Evolutionary conservation across 2,797 vertebrate species (phyloP).

Genomic region (Muraenolepis orangiensis): DNA sequence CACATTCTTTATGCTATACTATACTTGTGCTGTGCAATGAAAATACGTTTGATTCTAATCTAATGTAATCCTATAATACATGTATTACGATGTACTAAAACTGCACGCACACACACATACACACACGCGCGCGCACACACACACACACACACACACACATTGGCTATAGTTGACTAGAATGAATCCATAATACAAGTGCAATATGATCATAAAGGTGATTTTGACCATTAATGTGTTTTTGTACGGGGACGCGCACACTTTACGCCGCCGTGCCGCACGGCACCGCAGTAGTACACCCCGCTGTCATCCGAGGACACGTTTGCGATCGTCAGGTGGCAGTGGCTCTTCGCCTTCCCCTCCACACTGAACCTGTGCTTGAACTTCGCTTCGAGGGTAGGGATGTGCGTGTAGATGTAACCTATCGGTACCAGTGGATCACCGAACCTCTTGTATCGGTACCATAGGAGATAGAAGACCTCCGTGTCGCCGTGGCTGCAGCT

Average conservation of each 20-base stretch:
- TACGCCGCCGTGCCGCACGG: not conserved
- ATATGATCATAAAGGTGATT: not conserved
- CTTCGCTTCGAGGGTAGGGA: not conserved
- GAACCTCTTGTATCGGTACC: not conserved
- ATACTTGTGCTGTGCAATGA: too few relatives aligned
- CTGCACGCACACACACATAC: too few relatives aligned
- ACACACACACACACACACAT: too few relatives aligned
- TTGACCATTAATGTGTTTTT: too few relatives aligned
- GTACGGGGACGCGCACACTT: not conserved
- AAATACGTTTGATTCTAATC: too few relatives aligned
- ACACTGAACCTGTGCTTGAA: not conserved
- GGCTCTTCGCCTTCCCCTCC: not conserved
- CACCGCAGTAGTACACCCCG: not conserved
- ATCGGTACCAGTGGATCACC: not conserved
- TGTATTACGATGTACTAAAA: too few relatives aligned
- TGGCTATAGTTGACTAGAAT: too few relatives aligned
- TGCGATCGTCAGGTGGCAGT: not conserved
- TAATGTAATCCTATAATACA: too few relatives aligned
- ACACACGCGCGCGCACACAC: too few relatives aligned
- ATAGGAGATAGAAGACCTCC: not conserved
- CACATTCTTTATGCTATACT: too few relatives aligned
- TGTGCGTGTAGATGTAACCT: not conserved
- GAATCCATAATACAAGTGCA: not conserved
- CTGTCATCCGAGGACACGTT: not conserved
- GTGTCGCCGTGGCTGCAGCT: not conserved